Base-by-base conservation (phyloP, 2,888 invertebrate species). In the Acronicta leporina region DNA sequence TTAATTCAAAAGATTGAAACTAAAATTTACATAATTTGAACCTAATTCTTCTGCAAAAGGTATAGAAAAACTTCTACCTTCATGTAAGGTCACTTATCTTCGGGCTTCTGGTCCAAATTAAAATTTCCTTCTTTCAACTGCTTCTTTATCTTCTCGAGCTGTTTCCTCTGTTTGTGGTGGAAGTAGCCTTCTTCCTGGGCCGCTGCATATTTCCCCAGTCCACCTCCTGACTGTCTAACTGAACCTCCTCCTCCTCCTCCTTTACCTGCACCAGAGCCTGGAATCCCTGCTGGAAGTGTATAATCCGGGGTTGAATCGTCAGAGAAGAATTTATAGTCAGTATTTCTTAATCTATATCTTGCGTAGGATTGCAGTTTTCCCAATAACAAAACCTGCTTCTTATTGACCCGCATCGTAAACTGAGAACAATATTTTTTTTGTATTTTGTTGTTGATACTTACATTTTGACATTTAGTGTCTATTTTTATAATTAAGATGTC, bases 151-250 rank as follows among this genome's bases (percentile, higher is more conserved):
- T 88, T 82, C 57, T 85, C 76, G 10, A 92, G 33, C 30, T 87
- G 84, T 25, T 91, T 87, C 56, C 69, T 84, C 40, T 87, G 82
- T 54, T 91, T 87, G 30, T 84, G 79, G 55, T 84, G 80, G 80
- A 92, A 92, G 75, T 89, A 92, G 0, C 86, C 84, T 51, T 92
- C 92, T 69, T 92, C 92, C 27, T 88, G 82, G 0, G 88, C 88
- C 0, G 88, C 83, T 1, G 87, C 90, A 33, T 77, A 88, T 60
- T 80, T 80, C 0, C 92, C 92, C 1, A 92, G 57, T 0, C 84
- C 83, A 25, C 88, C 90, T 0, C 91, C 92, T 0, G 89, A 81
- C 55, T 89, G 87, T 52, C 87, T 84, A 0, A 91, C 79, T 0
- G 87, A 68, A 0, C 92, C 92, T 0, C 90, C 91, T 0, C 74